Evolutionary conservation across 37 sponge, comb jelly and placozoan species (phyloP).

Genomic region (Ianthella basta): DNA sequence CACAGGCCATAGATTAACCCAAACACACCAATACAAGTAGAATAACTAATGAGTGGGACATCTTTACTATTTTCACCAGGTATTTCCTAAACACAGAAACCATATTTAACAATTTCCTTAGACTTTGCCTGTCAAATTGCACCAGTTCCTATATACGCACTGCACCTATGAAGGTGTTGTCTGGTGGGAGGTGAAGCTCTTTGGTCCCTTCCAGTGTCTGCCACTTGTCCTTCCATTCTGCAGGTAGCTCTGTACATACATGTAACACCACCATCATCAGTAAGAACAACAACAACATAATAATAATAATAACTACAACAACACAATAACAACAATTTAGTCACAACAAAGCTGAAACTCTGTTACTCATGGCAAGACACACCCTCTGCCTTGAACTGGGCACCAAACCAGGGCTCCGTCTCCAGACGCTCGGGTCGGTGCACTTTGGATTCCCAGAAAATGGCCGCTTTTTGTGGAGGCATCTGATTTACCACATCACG

Average conservation of each 20-base stretch:
- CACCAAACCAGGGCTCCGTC: conserved; percentile 70
- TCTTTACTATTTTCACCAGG: too few species aligned
- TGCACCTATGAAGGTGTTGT: conserved; percentile 54
- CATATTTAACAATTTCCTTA: too few species aligned
- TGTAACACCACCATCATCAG: too few species aligned
- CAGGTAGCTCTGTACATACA: conserved; percentile 35
- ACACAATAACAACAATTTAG: too few species aligned
- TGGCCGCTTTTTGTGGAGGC: conserved; percentile 40
- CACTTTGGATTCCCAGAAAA: conserved; percentile 36
- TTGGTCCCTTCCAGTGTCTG: background rate
- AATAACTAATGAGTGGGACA: too few species aligned
- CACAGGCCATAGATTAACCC: background rate
- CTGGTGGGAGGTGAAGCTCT: conserved; percentile 48
- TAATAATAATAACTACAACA: too few species aligned
- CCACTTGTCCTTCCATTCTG: conserved; percentile 39
- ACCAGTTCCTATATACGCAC: too few species aligned
- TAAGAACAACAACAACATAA: too few species aligned
- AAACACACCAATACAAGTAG: background rate
- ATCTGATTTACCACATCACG: conserved; percentile 23
- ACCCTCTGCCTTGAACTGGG: conserved; percentile 60
- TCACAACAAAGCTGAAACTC: too few species aligned
- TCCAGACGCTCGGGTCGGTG: conserved; percentile 19
- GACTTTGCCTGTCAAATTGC: too few species aligned
- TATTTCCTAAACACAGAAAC: too few species aligned
- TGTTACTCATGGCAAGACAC: too few species aligned